Evolutionary conservation across 2,888 invertebrate species (phyloP).

Genomic region (Nycteola revayana): DNA sequence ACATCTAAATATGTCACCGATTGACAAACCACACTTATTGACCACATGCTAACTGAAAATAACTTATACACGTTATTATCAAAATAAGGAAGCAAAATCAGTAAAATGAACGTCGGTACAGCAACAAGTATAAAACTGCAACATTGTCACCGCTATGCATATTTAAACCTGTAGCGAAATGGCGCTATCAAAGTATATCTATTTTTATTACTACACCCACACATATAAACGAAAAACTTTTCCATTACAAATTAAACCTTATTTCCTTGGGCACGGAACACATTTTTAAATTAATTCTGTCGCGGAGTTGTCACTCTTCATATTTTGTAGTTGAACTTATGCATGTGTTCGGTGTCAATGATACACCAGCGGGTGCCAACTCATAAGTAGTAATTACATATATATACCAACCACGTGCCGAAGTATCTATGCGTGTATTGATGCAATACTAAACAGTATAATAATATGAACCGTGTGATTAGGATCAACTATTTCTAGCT

Average conservation of each 20-base stretch:
- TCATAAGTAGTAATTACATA: conserved; percentile 37
- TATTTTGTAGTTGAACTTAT: conserved; percentile 5
- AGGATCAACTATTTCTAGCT: conserved; percentile 13
- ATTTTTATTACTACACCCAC: conserved; percentile 48
- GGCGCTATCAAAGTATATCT: conserved; percentile 51
- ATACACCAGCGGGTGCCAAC: conserved; percentile 51
- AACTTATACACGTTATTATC: conserved; percentile 44
- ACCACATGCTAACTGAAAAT: conserved; percentile 21
- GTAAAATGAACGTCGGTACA: conserved; percentile 43
- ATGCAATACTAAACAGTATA: no score
- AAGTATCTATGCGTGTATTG: conserved; percentile 36
- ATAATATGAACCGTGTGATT: conserved; percentile 29
- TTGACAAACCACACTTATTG: conserved; percentile 4
- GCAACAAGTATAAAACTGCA: conserved; percentile 42
- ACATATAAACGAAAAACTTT: conserved; percentile 19
- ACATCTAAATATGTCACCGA: no score
- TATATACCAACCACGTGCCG: conserved; percentile 60
- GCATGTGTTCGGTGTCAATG: conserved; percentile 43
- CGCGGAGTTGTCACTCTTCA: no score
- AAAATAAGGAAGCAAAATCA: conserved; percentile 56
- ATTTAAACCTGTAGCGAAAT: conserved; percentile 59
- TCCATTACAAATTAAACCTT: conserved; percentile 23
- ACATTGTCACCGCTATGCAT: conserved; percentile 58
- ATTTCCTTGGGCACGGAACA: conserved; percentile 1
- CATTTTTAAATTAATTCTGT: no score